These are phyloP conservation scores for Cephus sareptanus DNA, from an alignment of 2,888 invertebrate species.

Conservation along the genomic window DNA sequence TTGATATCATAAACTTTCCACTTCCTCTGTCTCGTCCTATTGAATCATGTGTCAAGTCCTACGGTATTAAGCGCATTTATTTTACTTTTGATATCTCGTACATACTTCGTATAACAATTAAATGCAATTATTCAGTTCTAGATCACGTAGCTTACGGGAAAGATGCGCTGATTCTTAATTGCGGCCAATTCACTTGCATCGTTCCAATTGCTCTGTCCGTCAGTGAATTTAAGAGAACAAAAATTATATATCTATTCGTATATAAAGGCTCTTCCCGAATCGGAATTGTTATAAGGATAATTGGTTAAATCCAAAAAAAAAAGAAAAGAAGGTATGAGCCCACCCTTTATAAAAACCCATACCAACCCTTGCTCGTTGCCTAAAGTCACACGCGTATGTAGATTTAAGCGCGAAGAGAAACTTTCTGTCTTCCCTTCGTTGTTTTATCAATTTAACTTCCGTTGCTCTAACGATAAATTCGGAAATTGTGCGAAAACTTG, in stretches of 20 bases:
- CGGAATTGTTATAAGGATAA: not conserved
- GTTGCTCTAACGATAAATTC: not conserved
- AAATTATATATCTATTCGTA: not conserved
- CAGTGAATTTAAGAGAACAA: not conserved
- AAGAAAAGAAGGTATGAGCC: not conserved
- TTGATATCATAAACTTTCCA: not conserved
- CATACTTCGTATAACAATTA: constrained; percentile 28
- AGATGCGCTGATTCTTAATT: not conserved
- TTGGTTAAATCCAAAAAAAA: not conserved
- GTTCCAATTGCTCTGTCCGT: not conserved
- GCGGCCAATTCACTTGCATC: not conserved
- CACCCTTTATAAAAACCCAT: not conserved
- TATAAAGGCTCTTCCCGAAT: not conserved
- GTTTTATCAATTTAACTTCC: too few species aligned
- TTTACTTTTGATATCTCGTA: not conserved
- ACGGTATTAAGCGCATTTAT: constrained; percentile 11
- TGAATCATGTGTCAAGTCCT: constrained; percentile 42
- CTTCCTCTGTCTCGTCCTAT: not conserved
- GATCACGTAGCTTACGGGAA: not conserved
- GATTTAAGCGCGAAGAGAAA: not conserved
- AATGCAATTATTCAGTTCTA: constrained; percentile 23
- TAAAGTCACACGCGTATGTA: not conserved
- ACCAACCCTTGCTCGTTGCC: not conserved
- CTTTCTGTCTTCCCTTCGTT: too few species aligned
- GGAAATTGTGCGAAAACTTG: not conserved